These are phyloP conservation scores for Vulpes ferrilata DNA, from an alignment of 2,113 vertebrate genomes.

Conservation along the genomic window DNA sequence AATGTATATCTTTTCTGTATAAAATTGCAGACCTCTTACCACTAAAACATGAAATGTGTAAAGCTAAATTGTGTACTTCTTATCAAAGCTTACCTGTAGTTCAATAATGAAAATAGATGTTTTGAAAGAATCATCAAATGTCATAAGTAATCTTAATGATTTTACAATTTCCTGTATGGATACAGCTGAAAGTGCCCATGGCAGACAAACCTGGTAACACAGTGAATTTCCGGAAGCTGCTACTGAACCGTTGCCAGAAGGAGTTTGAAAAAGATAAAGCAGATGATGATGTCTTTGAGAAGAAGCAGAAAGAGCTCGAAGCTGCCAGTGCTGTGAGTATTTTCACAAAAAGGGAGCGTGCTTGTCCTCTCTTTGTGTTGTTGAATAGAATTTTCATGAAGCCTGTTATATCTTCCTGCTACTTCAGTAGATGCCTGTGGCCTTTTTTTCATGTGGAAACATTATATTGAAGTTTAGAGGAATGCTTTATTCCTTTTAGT, in stretches of 20 bases:
- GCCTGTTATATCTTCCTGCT: neutral
- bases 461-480: neutral
- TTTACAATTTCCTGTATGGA: slow-evolving; percentile 59
- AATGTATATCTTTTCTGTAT: neutral
- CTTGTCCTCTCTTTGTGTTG: neutral
- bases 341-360: neutral
- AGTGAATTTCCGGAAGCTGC: slow-evolving; percentile 97
- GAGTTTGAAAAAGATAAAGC: slow-evolving; percentile 99
- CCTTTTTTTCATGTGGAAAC: neutral
- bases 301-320: slow-evolving; percentile 98
- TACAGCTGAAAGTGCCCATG: slow-evolving; percentile 96
- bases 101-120: neutral
- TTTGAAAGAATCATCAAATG: neutral
- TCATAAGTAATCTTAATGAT: slow-evolving; percentile 29
- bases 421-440: neutral
- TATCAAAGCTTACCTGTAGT: neutral
- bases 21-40: neutral
- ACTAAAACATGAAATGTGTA: slow-evolving; percentile 39
- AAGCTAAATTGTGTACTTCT: neutral
- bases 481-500: neutral
- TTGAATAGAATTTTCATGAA: neutral
- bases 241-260: slow-evolving; percentile 98
- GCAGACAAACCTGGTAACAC: slow-evolving; percentile 96
- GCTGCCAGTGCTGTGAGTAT: slow-evolving; percentile 92
- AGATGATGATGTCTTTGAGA: slow-evolving; percentile 97